Base-by-base conservation (phyloP, 2,888 invertebrate genomes). In the Chrysopilus asiliformis region DNA sequence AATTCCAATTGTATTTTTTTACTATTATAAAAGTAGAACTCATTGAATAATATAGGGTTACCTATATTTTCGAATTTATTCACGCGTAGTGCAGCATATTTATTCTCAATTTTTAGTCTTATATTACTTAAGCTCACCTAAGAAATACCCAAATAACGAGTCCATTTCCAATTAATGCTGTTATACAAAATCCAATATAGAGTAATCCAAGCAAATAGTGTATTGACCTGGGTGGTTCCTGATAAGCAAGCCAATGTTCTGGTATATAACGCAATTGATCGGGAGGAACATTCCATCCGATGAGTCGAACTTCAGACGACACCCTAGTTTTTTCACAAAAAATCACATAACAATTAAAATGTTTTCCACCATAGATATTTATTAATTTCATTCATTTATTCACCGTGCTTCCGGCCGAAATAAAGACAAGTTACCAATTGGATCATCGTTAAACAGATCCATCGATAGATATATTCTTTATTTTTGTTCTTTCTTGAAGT, bases 61-160 rank as follows among this genome's bases (percentile, higher is more conserved):
- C n/a, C n/a, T n/a, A n/a, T n/a, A n/a, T n/a, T n/a, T n/a, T n/a
- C n/a, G n/a, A n/a, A n/a, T n/a, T n/a, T n/a, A n/a, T n/a, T n/a
- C n/a, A n/a, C n/a, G n/a, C n/a, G n/a, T n/a, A n/a, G n/a, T n/a
- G n/a, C n/a, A n/a, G n/a, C n/a, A n/a, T n/a, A 22, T 22, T 8
- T 22, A 8, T 8, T 22, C 22, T 9, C 22, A 22, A 9, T 22
- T 22, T 22, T 22, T 22, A 22, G 6, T 6, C 22, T 8, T 9
- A 22, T 9, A 9, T 22, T 22, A 22, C 7, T 22, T 8, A 4
- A 5, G 13, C 26, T 26, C n/a, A 56, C 45, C 58, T 53, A 19
- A 53, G 71, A 58, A 89, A 89, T 46, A 89, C 72, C 72, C 81
- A 87, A 47, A 87, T 75, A 44, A 89, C 87, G 33, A 86, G 66